Percentiles rank a stretch among this genome's conserved stretches.
Conservation (phyloP, 2,888 invertebrate species). For the Heliconius charithonia region DNA sequence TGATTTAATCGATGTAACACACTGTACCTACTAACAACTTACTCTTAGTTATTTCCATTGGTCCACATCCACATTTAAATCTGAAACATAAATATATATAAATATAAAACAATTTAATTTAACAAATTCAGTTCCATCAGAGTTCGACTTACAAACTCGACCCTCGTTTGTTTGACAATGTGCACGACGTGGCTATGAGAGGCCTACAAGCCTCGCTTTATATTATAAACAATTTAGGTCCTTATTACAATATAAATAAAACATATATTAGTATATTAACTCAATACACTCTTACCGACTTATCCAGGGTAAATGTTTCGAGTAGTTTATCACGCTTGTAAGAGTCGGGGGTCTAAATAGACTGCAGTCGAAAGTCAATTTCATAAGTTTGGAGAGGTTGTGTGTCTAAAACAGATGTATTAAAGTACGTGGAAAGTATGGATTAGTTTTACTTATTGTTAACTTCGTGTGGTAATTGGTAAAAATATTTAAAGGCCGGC, state of each 20-base stretch:
- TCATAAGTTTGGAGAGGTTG: slow-evolving; percentile 7
- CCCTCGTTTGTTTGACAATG: slow-evolving; percentile 34
- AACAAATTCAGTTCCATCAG: not conserved
- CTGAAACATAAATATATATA: too few species aligned
- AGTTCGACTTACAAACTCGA: slow-evolving; percentile 23
- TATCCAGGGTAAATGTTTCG: slow-evolving; percentile 33
- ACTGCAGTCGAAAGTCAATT: slow-evolving; percentile 32
- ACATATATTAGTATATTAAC: slow-evolving; percentile 3
- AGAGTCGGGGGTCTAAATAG: slow-evolving; percentile 27
- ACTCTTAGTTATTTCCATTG: too few species aligned
- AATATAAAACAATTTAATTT: too few species aligned
- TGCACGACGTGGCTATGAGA: slow-evolving; percentile 33
- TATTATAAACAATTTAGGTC: slow-evolving; percentile 20
- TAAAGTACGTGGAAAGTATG: slow-evolving; percentile 2
- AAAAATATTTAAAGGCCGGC: not conserved
- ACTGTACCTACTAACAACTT: too few species aligned
- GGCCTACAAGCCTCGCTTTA: slow-evolving; percentile 8
- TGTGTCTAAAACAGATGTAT: slow-evolving; percentile 20
- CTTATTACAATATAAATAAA: not conserved
- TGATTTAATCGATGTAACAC: too few species aligned
- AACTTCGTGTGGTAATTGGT: not conserved
- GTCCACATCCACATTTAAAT: too few species aligned
- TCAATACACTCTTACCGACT: slow-evolving; percentile 25
- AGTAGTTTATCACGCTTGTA: slow-evolving; percentile 36
- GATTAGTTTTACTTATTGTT: not conserved